Base-by-base conservation (phyloP, 2,888 invertebrate genomes). In the Hybos culiciformis region DNA sequence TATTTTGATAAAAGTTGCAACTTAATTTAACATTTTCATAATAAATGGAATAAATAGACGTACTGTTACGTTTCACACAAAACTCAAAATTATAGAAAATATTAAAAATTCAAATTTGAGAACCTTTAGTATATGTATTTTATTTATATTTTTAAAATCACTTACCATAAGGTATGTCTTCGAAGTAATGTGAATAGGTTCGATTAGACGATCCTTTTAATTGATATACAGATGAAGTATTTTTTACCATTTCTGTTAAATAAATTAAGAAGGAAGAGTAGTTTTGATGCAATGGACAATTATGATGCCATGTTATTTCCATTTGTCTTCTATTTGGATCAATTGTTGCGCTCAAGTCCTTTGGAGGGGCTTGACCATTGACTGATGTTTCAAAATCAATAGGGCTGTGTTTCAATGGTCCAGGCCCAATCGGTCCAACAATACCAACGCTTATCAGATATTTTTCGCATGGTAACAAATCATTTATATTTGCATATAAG, bases 361-460 rank as follows among this genome's bases (percentile, higher is more conserved):
- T 81, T 1, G 87, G 81, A 1, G 85, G 76, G 20, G 83, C 80
- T 47, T 71, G 70, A n/a, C 67, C 61, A 55, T 80, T 77, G 52
- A 75, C 76, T 44, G 73, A 69, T 1, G 84, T 85, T 24, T 70
- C 59, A 4, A 79, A 66, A 33, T 66, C 67, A 1, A 65, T 56
- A 1, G 74, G 70, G 24, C 63, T 63, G 23, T 67, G 66, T 0
- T 70, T 67, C 34, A 84, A 62, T 2, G 82, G 83, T 6, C 80
- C 80, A n/a, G 70, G 62, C 1, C 83, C 83, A 23, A 69, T 59
- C 0, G 80, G 77, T 1, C 72, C 74, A 11, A 78, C 59, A 2
- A 80, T 61, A 1, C 80, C 82, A 5, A 85, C 78, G 5, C 75
- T 73, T 58, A 87, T 78, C 42, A 78, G 61, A 59, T 87, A 87